Evolutionary conservation across 1,140 invertebrate genomes (phyloP).

Genomic region (Whitmania pigra): DNA sequence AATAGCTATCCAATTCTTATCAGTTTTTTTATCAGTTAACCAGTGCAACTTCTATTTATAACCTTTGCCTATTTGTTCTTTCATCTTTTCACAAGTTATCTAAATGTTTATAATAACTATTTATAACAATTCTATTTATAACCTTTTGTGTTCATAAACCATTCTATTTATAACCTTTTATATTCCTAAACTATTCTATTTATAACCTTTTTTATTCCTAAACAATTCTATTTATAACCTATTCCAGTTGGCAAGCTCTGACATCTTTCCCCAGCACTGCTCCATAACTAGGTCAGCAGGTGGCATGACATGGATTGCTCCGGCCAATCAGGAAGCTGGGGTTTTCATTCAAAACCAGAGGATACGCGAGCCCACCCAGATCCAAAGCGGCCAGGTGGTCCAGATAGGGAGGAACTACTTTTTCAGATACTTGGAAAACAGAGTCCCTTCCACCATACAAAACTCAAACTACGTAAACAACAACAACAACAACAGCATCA

Average conservation of each 20-base stretch:
- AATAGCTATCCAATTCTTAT: too few species aligned
- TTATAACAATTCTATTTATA: too few species aligned
- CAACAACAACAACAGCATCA: conserved; percentile 2
- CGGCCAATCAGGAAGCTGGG: conserved; percentile 61
- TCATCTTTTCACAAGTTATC: too few species aligned
- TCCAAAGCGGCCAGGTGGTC: conserved; percentile 52
- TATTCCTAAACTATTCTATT: not conserved
- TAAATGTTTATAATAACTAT: too few species aligned
- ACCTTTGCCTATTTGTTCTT: too few species aligned
- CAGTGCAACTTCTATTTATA: too few species aligned
- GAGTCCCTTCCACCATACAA: not conserved
- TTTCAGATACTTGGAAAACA: conserved; percentile 80
- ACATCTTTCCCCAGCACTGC: conserved; percentile 77
- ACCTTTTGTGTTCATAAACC: too few species aligned
- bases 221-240: not conserved
- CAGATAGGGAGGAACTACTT: conserved; percentile 65
- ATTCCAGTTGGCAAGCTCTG: conserved; percentile 34
- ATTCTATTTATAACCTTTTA: too few species aligned
- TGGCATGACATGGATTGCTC: conserved; percentile 82
- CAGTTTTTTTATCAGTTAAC: too few species aligned
- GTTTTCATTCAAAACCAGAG: conserved; percentile 84
- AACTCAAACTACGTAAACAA: not conserved
- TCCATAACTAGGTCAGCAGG: conserved; percentile 78
- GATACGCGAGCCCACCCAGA: conserved; percentile 77
- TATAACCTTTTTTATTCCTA: too few species aligned